Evolutionary conservation across 2,113 vertebrate genomes (phyloP).

Genomic region (Amphiprion ocellaris): DNA sequence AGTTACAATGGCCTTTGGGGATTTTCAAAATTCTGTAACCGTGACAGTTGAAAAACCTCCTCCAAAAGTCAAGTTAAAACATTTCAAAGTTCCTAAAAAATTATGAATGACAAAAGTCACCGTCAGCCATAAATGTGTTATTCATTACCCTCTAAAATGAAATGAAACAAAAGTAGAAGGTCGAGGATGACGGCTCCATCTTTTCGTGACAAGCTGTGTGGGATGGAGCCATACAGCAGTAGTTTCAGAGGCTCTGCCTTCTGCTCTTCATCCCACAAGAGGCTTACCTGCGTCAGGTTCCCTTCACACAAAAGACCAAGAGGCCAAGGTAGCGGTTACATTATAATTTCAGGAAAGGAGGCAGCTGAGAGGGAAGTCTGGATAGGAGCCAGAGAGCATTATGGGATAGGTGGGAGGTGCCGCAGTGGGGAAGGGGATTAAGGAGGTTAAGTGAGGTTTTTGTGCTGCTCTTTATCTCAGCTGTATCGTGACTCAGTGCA

Average conservation of each 20-base stretch:
- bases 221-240: constrained; percentile 63
- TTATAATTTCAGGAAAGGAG: constrained; percentile 75
- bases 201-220: constrained; percentile 31
- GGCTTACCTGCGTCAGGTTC: constrained; percentile 78
- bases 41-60: too few relatives aligned
- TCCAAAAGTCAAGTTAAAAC: too few relatives aligned
- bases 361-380: constrained; percentile 65
- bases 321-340: constrained; percentile 80
- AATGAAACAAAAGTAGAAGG: constrained; percentile 4
- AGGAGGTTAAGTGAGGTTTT: constrained; percentile 30
- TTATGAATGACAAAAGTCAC: too few relatives aligned
- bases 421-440: constrained; percentile 54
- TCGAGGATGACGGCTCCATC: constrained; percentile 10
- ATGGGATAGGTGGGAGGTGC: constrained; percentile 30
- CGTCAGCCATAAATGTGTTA: too few relatives aligned
- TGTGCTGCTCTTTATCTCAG: constrained; percentile 31
- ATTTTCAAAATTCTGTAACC: too few relatives aligned
- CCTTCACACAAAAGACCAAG: constrained; percentile 80
- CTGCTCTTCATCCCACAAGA: constrained; percentile 65
- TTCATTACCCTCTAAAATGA: too few relatives aligned
- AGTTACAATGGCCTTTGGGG: too few relatives aligned
- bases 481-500: constrained; percentile 3
- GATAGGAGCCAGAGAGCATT: constrained; percentile 67
- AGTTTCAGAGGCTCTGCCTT: constrained; percentile 6
- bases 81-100: too few relatives aligned